A percentile compares a stretch with the other conserved stretches of the same genome.
These are phyloP conservation scores for Strongylocentrotus purpuratus DNA, from an alignment of 35 echinoderm and acorn worm genomes.

Conservation along the genomic window DNA sequence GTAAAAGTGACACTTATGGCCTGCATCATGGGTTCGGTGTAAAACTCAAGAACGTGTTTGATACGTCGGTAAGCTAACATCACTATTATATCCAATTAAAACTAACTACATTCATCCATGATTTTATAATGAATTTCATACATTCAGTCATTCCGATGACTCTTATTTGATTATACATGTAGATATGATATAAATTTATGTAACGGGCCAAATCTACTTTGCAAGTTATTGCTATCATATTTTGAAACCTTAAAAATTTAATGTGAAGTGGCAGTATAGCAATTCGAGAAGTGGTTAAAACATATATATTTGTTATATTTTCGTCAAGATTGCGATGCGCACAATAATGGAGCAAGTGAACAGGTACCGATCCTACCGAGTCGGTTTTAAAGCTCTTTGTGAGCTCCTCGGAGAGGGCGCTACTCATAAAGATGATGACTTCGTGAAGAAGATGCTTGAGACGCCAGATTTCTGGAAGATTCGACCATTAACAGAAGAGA, in stretches of 20 bases:
- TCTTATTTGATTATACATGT: too few species aligned
- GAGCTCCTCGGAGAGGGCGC: slow-evolving; percentile 23
- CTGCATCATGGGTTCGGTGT: neutral
- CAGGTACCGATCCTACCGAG: neutral
- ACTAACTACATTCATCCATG: too few species aligned
- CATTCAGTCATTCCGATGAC: too few species aligned
- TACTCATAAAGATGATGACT: slow-evolving; percentile 1
- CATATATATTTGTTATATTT: neutral
- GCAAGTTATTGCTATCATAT: too few species aligned
- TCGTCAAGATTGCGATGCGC: neutral
- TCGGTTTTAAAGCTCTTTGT: slow-evolving; percentile 23
- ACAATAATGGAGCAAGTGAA: neutral
- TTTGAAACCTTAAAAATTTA: too few species aligned
- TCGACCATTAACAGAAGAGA: slow-evolving; percentile 22
- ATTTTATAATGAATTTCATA: too few species aligned
- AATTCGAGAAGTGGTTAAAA: neutral
- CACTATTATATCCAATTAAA: too few species aligned
- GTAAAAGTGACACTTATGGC: neutral
- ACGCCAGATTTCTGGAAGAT: slow-evolving; percentile 30
- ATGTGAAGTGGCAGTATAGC: too few species aligned
- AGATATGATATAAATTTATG: too few species aligned
- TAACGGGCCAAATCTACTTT: too few species aligned
- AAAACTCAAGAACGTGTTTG: neutral
- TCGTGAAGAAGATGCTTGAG: slow-evolving; percentile 25
- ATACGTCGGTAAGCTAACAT: neutral